These are phyloP conservation scores for Eupleurogrammus muticus DNA, from an alignment of 2,797 vertebrate species.

Conservation along the genomic window DNA sequence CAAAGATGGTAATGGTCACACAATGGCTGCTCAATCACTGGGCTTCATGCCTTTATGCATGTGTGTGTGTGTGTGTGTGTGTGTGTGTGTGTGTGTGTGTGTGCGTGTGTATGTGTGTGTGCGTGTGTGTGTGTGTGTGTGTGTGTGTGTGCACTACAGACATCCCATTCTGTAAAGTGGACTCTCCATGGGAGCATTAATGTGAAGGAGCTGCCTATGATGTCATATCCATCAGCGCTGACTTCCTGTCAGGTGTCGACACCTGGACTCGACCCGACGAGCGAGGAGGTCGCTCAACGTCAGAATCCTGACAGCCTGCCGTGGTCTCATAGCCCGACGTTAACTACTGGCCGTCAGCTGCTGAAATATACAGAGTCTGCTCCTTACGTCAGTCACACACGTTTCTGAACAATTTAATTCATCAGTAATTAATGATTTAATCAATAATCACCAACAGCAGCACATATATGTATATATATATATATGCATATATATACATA, in stretches of 20 bases:
- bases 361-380: constrained; percentile 65
- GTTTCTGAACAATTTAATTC: too few species aligned
- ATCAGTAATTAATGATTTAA: too few species aligned
- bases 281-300: constrained; percentile 80
- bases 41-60: constrained; percentile 64
- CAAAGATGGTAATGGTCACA: constrained; percentile 79
- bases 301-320: constrained; percentile 74
- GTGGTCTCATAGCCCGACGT: constrained; percentile 74
- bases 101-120: constrained; percentile 20
- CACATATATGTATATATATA: too few species aligned
- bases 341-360: constrained; percentile 81
- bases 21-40: constrained; percentile 77
- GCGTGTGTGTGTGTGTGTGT: background rate
- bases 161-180: constrained; percentile 59
- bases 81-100: background rate
- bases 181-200: constrained; percentile 77
- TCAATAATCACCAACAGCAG: too few species aligned
- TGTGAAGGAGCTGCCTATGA: constrained; percentile 78
- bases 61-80: constrained; percentile 5
- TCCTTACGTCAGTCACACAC: too few species aligned
- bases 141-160: constrained; percentile 31
- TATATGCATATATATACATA: too few species aligned
- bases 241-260: constrained; percentile 85
- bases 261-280: constrained; percentile 73
- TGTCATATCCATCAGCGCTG: constrained; percentile 85